Evolutionary conservation across 2,113 vertebrate species (phyloP).

Genomic region (Rhea americana): DNA sequence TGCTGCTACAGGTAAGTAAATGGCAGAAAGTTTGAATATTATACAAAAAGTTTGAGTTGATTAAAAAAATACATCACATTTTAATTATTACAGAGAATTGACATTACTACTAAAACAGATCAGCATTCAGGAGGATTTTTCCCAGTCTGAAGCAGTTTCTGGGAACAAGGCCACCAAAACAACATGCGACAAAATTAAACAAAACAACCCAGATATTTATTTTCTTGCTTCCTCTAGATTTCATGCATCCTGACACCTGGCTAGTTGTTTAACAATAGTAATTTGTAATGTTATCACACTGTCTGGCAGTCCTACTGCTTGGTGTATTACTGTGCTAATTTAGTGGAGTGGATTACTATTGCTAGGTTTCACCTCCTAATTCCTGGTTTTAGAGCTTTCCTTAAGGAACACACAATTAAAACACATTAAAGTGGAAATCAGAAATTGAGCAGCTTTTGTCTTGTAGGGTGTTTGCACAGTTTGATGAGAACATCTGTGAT

Average conservation of each 20-base stretch:
- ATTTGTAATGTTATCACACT: conserved; percentile 79
- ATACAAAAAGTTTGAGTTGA: neutral
- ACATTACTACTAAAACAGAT: neutral
- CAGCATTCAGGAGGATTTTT: neutral
- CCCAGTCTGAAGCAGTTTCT: neutral
- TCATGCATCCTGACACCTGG: conserved; percentile 78
- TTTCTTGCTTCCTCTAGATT: conserved; percentile 69
- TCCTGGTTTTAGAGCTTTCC: conserved; percentile 43
- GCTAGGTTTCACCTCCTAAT: conserved; percentile 24
- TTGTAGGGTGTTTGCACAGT: conserved; percentile 60
- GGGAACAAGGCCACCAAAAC: conserved; percentile 34
- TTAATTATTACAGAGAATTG: neutral
- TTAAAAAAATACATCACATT: neutral
- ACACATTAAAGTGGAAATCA: conserved; percentile 55
- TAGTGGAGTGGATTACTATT: conserved; percentile 71
- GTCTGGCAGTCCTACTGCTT: conserved; percentile 70
- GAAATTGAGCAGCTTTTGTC: conserved; percentile 68
- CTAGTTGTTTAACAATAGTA: conserved; percentile 64
- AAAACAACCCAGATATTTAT: conserved; percentile 53
- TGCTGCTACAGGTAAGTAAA: neutral
- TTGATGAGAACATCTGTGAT: conserved; percentile 80
- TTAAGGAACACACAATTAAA: conserved; percentile 58
- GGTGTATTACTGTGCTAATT: conserved; percentile 80
- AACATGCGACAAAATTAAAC: conserved; percentile 45
- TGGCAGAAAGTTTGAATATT: neutral